Percentiles rank a stretch among this genome's conserved stretches.
phyloP scores from a whole-genome alignment of 2,888 invertebrate species.

The Andricus curvator region DNA sequence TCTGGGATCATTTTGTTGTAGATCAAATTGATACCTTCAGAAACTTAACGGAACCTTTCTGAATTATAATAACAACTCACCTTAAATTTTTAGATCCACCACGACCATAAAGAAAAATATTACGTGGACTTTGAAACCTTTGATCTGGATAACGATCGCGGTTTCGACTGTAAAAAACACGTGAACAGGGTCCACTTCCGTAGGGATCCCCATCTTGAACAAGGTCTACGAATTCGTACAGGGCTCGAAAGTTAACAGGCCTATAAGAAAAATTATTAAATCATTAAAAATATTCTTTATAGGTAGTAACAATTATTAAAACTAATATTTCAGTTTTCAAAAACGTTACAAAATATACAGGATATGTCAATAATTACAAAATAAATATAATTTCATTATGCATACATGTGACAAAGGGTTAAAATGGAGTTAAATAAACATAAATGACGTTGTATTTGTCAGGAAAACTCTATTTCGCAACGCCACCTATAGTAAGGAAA shows the following conservation, averaged over 20 bases:
- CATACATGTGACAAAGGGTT: too few species aligned
- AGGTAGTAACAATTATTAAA: neutral
- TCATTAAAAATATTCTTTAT: constrained; percentile 33
- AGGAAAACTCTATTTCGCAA: too few species aligned
- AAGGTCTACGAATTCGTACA: constrained; percentile 93
- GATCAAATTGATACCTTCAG: too few species aligned
- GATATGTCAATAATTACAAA: too few species aligned
- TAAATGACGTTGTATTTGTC: too few species aligned
- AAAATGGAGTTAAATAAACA: too few species aligned
- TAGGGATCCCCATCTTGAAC: constrained; percentile 91
- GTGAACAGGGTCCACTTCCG: constrained; percentile 87
- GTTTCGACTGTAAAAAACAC: constrained; percentile 86
- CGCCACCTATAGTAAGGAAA: too few species aligned
- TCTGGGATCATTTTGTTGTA: too few species aligned
- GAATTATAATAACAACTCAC: constrained; percentile 75
- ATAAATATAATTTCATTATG: too few species aligned
- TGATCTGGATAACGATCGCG: constrained; percentile 84
- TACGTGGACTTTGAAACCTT: constrained; percentile 88
- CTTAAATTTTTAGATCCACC: constrained; percentile 91
- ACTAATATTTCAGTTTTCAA: too few species aligned
- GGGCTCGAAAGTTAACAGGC: constrained; percentile 90
- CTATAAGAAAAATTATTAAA: constrained; percentile 78
- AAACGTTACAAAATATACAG: too few species aligned
- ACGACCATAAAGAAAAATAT: constrained; percentile 92
- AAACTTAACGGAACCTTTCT: too few species aligned